These are phyloP conservation scores for Zaprionus ornatus DNA, from an alignment of 1,140 invertebrate species.

Conservation along the genomic window DNA sequence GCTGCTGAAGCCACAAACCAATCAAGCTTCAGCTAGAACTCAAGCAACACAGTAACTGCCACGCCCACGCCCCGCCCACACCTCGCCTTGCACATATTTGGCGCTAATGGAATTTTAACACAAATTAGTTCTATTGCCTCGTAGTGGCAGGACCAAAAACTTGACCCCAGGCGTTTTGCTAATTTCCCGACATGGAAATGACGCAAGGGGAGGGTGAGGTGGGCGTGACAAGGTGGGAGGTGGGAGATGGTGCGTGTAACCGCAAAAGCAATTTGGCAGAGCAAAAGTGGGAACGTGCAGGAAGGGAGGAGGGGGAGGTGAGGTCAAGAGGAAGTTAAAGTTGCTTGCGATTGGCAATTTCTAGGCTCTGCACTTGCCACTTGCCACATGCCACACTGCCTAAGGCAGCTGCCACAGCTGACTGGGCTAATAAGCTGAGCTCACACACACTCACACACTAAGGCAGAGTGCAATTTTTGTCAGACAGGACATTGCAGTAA, in stretches of 20 bases:
- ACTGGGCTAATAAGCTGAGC: conserved; percentile 35
- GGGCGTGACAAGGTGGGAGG: not conserved
- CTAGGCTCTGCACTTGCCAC: conserved; percentile 18
- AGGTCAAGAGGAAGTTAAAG: not conserved
- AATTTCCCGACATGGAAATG: not conserved
- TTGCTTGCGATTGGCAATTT: conserved; percentile 36
- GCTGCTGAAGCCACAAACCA: not conserved
- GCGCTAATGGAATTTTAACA: conserved; percentile 71
- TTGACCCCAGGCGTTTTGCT: conserved; percentile 37
- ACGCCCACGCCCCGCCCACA: conserved; percentile 1
- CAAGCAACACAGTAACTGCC: not conserved
- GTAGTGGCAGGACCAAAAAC: conserved; percentile 45
- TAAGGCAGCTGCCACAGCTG: conserved; percentile 26
- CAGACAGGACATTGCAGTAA: conserved; percentile 45
- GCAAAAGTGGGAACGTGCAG: not conserved
- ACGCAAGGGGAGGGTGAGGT: not conserved
- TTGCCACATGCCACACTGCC: conserved; percentile 17
- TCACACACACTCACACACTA: conserved; percentile 9
- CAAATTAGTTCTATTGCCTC: conserved; percentile 73
- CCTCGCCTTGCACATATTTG: conserved; percentile 17
- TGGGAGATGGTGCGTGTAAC: conserved; percentile 3
- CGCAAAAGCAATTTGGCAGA: conserved; percentile 40
- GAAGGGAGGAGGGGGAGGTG: too few species aligned
- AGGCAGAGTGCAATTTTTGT: conserved; percentile 37
- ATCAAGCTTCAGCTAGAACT: conserved; percentile 10